Base-by-base conservation (phyloP, 2,113 vertebrate species). In the Caracal caracal region DNA sequence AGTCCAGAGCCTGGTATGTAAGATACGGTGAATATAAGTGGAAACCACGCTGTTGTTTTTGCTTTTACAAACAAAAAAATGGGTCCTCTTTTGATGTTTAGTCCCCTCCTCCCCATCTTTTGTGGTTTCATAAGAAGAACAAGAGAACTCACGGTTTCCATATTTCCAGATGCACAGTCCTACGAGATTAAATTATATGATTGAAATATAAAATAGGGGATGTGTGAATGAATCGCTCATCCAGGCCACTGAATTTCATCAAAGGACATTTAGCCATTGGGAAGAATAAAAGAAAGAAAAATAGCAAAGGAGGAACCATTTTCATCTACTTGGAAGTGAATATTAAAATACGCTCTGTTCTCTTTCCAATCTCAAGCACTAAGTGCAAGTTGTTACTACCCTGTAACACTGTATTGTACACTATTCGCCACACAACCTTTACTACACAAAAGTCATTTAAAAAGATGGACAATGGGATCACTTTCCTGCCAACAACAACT, bases 31-130 rank as follows among this genome's bases (percentile, higher is more conserved):
- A 51, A 78, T 16, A 11, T 11, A 87, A 92, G n/a, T 73, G 43
- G 78, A 93, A 95, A 92, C 12, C 11, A 93, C 20, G 73, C 24
- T 47, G 12, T 2, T 92, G 37, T 49, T 93, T 51, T 90, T 83
- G 43, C 43, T 40, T 97, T 92, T 59, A 26, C 43, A 93, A 94
- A 81, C 30, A 93, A 70, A 40, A 76, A 82, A 88, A 16, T n/a
- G 10, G 9, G 15, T 22, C 12, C 33, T 22, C 22, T 82, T 49
- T 82, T 65, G 51, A 66, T 70, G 7, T 84, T 85, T 80, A 37
- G 30, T 47, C 20, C 37, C n/a, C 49, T 7, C n/a, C 40, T 51
- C 9, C n/a, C 40, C 2, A 82, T 33, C 24, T 53, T 84, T 91
- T 78, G 53, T 53, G 26, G 15, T 82, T 20, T 40, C 43, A 47